Evolutionary conservation across 2,113 vertebrate species (phyloP).

Genomic region (Brachypodius melanocephalos): DNA sequence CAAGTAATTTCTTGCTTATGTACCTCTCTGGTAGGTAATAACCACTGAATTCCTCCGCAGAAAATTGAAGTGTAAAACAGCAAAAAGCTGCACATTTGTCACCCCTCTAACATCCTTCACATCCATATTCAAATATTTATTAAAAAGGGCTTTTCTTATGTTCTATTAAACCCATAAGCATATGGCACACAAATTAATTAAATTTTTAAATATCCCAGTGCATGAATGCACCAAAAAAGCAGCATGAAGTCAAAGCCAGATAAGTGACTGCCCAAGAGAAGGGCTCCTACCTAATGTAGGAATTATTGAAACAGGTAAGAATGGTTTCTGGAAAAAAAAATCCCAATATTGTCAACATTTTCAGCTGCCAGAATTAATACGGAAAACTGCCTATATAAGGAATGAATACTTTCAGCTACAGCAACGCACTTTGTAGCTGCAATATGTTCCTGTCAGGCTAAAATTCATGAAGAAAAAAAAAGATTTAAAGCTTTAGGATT

Average conservation of each 20-base stretch:
- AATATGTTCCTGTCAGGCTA: not conserved
- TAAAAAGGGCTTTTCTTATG: not conserved
- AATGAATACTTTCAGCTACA: not conserved
- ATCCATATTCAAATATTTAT: not conserved
- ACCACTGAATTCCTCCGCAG: not conserved
- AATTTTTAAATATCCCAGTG: not conserved
- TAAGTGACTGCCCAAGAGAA: not conserved
- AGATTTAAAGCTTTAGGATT: not conserved
- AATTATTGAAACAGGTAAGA: not conserved
- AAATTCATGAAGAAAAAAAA: not conserved
- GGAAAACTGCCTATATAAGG: not conserved
- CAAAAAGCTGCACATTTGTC: not conserved
- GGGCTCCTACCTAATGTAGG: fast-evolving
- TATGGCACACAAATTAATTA: not conserved
- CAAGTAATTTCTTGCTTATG: not conserved
- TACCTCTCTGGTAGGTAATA: not conserved
- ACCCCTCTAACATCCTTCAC: not conserved
- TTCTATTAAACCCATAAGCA: not conserved
- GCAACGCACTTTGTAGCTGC: not conserved
- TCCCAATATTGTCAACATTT: not conserved
- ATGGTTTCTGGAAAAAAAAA: not conserved
- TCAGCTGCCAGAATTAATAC: not conserved
- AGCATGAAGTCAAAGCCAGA: not conserved
- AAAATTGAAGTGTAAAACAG: not conserved
- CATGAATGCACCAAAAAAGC: not conserved